Evolutionary conservation across 2,888 invertebrate species (phyloP).

Genomic region (Anodontia alba): DNA sequence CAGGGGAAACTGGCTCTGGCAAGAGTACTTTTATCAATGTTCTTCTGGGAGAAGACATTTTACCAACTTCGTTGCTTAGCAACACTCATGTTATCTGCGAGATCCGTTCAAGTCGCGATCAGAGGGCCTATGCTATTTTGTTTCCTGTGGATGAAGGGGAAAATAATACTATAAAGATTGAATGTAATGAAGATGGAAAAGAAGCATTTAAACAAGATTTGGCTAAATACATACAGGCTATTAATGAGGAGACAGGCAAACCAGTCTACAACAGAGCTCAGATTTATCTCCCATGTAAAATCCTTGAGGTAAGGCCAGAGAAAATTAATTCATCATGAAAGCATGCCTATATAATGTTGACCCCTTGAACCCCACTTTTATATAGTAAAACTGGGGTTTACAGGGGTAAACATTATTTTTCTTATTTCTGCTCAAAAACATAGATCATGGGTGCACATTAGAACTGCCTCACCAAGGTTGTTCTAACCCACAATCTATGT

Average conservation of each 20-base stretch:
- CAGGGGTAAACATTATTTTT: too few relatives aligned
- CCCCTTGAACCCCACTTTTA: too few relatives aligned
- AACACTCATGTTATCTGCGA: slow-evolving; percentile 75
- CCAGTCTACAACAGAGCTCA: slow-evolving; percentile 60
- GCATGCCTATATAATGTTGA: too few relatives aligned
- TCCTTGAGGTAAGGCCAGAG: slow-evolving; percentile 66
- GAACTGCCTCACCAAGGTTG: too few relatives aligned
- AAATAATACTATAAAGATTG: slow-evolving; percentile 1
- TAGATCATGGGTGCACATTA: too few relatives aligned
- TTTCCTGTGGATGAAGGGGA: slow-evolving; percentile 21
- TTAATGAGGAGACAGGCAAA: slow-evolving; percentile 32
- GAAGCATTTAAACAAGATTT: slow-evolving; percentile 31
- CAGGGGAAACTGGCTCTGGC: slow-evolving; percentile 73
- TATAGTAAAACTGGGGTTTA: too few relatives aligned
- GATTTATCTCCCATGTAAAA: slow-evolving; percentile 62
- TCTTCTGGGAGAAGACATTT: slow-evolving; percentile 64
- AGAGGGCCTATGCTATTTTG: slow-evolving; percentile 36
- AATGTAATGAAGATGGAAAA: slow-evolving; percentile 8
- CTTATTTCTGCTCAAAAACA: too few relatives aligned
- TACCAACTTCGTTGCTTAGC: slow-evolving; percentile 69
- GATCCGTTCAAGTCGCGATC: slow-evolving; percentile 56
- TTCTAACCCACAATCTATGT: too few relatives aligned
- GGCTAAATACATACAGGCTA: slow-evolving; percentile 39
- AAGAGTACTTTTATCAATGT: slow-evolving; percentile 74
- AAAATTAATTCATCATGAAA: too few relatives aligned